These are phyloP conservation scores for Ennomos erosarius DNA, from an alignment of 2,888 invertebrate genomes.

Conservation along the genomic window DNA sequence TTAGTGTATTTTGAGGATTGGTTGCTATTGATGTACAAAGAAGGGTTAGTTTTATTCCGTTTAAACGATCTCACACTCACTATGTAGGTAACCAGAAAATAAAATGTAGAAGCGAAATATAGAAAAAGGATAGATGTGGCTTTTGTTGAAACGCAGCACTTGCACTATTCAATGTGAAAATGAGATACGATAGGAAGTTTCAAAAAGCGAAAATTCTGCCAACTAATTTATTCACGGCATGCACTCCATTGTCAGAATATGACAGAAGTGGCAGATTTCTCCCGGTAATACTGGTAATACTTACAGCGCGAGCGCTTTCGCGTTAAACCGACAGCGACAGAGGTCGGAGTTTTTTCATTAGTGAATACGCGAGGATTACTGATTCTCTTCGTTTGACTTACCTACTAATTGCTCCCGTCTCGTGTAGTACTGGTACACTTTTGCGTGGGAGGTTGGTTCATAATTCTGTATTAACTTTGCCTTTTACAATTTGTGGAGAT, in stretches of 20 bases:
- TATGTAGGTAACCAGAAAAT: too few relatives aligned
- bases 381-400: slow-evolving; percentile 38
- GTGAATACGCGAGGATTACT: slow-evolving; percentile 45
- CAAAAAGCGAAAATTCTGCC: slow-evolving; percentile 11
- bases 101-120: too few relatives aligned
- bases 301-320: slow-evolving; percentile 38
- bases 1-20: too few relatives aligned
- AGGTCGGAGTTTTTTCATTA: slow-evolving; percentile 57
- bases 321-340: slow-evolving; percentile 46
- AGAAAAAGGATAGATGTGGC: too few relatives aligned
- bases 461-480: background rate
- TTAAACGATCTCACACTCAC: too few relatives aligned
- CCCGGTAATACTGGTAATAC: slow-evolving; percentile 26
- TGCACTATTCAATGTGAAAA: too few relatives aligned
- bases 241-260: slow-evolving; percentile 20
- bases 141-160: too few relatives aligned
- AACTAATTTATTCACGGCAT: slow-evolving; percentile 26
- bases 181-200: background rate
- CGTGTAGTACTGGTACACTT: slow-evolving; percentile 19
- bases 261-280: slow-evolving; percentile 26
- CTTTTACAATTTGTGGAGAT: too few relatives aligned
- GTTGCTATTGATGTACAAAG: too few relatives aligned
- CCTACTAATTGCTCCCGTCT: slow-evolving; percentile 36
- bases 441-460: background rate
- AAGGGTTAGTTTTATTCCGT: too few relatives aligned